A percentile compares a stretch with the other conserved stretches of the same genome.
phyloP scores from a whole-genome alignment of 2,113 vertebrate species.

The Steatornis caripensis region DNA sequence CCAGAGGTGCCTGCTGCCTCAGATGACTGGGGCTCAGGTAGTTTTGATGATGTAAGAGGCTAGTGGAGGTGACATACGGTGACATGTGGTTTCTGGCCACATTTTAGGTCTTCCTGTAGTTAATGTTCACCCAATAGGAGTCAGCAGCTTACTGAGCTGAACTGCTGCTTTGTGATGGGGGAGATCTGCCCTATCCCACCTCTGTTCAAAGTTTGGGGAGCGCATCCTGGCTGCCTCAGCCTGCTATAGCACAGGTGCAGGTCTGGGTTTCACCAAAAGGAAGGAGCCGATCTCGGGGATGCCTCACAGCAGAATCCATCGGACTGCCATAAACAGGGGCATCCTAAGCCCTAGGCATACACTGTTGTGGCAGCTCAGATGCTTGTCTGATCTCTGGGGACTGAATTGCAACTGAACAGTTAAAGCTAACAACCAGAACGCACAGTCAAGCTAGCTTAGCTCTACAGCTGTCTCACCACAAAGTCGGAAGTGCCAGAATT shows the following conservation, averaged over 20 bases:
- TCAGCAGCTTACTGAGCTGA: no score
- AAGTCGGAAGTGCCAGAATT: background rate
- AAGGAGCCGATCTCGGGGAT: rapidly evolving
- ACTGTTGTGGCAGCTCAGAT: background rate
- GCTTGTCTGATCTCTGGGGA: background rate
- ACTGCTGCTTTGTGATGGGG: background rate
- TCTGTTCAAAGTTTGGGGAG: rapidly evolving
- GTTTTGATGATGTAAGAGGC: background rate
- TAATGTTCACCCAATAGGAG: rapidly evolving
- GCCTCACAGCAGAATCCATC: rapidly evolving
- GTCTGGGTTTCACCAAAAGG: background rate
- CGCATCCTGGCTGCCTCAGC: background rate
- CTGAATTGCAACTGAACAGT: background rate
- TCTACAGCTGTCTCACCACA: rapidly evolving
- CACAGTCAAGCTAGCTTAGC: background rate
- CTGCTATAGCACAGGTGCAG: background rate
- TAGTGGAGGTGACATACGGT: rapidly evolving
- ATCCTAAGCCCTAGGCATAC: rapidly evolving
- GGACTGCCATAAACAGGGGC: no score
- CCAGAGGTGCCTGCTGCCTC: background rate
- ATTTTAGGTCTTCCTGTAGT: background rate
- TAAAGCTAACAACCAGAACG: background rate
- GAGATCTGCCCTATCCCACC: no score
- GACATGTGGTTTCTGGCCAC: rapidly evolving
- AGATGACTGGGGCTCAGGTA: no score